Evolutionary conservation across 2,888 invertebrate genomes (phyloP), one percentile per base, ranked within the genome.

Genomic region (Amblyteles armatorius): DNA sequence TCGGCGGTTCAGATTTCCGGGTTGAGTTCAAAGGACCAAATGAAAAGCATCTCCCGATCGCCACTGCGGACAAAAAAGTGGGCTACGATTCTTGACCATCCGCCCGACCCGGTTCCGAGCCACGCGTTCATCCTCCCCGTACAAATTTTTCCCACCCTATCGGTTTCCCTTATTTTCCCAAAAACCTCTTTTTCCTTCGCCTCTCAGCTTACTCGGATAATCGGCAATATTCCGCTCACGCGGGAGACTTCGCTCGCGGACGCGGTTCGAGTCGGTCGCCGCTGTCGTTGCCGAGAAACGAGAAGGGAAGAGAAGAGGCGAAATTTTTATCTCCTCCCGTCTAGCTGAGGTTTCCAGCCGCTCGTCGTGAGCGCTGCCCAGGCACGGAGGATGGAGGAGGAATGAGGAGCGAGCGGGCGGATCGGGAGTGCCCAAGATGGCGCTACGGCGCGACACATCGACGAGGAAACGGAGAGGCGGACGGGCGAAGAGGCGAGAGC

Each of bases 371-470:
- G 81, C 81, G 83, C 79, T 74, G 68, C 71, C 85, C 83, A 78
- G 73, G 77, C 74, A 67, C 55, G 69, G 69, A 73, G 71, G 74
- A 52, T 68, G 78, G 86, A 77, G 77, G 52, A 55, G 71, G 80
- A 33, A 72, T 40, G 52, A 72, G 57, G 84, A 80, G 80, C 50
- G 65, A 80, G 71, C 57, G 78, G 71, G 79, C 67, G 86, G 89
- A 89, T 91, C 91, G 92, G 92, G 93, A 93, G 93, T 93, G 91
- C 90, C 92, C 93, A 93, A 93, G 93, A 93, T 93, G 93, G 93
- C 93, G 93, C 89, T 91, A 92, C 89, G 81, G 11, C 57, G 57
- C 79, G 88, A 90, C 90, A 22, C 36, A 50, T 68, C 19, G 73
- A 48, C 50, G 50, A 69, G 72, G 72, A 60, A 63, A 74, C 33